Percentiles rank a stretch among this genome's conserved stretches.
Evolutionary conservation across 2,797 vertebrate genomes (phyloP).

Genomic region (Benthosema pterotum): DNA sequence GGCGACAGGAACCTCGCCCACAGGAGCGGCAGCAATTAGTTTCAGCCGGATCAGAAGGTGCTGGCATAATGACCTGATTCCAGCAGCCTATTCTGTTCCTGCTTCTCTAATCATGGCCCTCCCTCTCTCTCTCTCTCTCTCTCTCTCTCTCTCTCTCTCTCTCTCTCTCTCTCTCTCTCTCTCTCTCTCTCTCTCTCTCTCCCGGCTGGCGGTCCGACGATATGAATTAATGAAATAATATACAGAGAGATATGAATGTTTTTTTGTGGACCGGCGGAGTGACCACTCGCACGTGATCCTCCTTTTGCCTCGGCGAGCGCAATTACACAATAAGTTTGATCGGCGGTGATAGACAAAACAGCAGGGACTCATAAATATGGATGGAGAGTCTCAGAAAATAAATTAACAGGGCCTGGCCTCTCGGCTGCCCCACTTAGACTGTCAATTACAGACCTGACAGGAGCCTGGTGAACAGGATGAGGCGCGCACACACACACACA

Average conservation of each 20-base stretch:
- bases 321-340: slow-evolving; percentile 89
- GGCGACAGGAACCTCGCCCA: slow-evolving; percentile 54
- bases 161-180: slow-evolving; percentile 26
- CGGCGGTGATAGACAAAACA: slow-evolving; percentile 95
- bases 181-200: slow-evolving; percentile 38
- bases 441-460: slow-evolving; percentile 92
- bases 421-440: slow-evolving; percentile 93
- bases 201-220: slow-evolving; percentile 39
- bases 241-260: slow-evolving; percentile 63
- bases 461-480: slow-evolving; percentile 84
- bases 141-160: slow-evolving; percentile 32
- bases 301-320: slow-evolving; percentile 84
- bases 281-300: slow-evolving; percentile 77
- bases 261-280: slow-evolving; percentile 59
- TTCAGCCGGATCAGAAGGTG: slow-evolving; percentile 70
- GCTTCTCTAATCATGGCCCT: slow-evolving; percentile 55
- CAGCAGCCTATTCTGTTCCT: slow-evolving; percentile 63
- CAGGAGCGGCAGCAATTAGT: slow-evolving; percentile 66
- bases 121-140: slow-evolving; percentile 18
- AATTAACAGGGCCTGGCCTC: slow-evolving; percentile 94
- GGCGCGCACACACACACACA: slow-evolving; percentile 26
- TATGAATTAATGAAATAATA: slow-evolving; percentile 79
- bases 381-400: slow-evolving; percentile 92
- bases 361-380: slow-evolving; percentile 97
- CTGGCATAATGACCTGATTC: slow-evolving; percentile 69